Evolutionary conservation across 2,113 vertebrate species (phyloP), one percentile per base, ranked within the genome.

Genomic region (Burhinus bistriatus): DNA sequence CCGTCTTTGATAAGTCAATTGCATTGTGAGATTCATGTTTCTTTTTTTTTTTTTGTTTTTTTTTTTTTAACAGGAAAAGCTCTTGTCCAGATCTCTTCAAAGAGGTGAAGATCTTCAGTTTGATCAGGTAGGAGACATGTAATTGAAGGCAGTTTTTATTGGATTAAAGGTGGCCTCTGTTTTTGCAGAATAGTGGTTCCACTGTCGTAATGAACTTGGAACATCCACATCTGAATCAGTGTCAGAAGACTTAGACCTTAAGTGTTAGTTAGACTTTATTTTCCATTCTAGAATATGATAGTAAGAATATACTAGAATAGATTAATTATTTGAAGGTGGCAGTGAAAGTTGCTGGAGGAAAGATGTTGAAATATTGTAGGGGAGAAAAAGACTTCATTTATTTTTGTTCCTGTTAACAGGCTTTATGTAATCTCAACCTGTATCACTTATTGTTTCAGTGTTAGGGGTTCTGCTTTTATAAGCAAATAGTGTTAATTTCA

Each of bases 101-200:
- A 99, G 99, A 98, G 99, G 99, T 96, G 99, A 99, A 98, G 99
- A 99, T 98, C 98, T 99, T 97, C 99, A 99, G 98, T 99, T 99
- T 99, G 99, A 99, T 98, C 99, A 99, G 99, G 99, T 99, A 97
- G 94, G 98, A 47, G 32, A 52, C 27, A 8, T 6, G 1, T n/a
- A n/a, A 36, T 66, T 88, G 30, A 83, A 93, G 23, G 47, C 15
- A 62, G 36, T 11, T 91, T 79, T 38, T 62, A 32, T 16, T 71
- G 40, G 22, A 44, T 85, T 85, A 51, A 51, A 58, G 16, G 15
- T 66, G 23, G 40, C 23, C 21, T 84, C 29, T 73, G 6, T 47
- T 85, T 91, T 87, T 72, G 38, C 23, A 64, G 30, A 62, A 44
- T 17, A 44, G 16, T 10, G 7, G 1, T 75, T 80, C 18, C 3